Evolutionary conservation across 2,888 invertebrate species (phyloP), one percentile per base, ranked within the genome.

Genomic region (Byasa hedistus): DNA sequence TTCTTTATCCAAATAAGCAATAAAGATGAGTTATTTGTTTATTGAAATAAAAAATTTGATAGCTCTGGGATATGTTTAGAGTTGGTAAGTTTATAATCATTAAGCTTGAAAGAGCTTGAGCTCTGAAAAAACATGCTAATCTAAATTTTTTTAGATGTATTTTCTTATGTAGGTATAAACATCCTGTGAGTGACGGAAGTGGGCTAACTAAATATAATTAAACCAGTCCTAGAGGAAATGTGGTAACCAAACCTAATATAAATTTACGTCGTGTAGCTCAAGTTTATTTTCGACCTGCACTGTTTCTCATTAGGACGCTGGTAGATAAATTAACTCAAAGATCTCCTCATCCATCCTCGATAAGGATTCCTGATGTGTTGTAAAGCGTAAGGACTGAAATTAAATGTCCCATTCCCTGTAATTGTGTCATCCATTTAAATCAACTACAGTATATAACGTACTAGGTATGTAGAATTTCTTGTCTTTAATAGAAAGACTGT

Each of bases 191-290:
- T 67, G 66, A 57, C 76, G 75, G 75, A 79, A 75, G 73, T 75
- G 73, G 77, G 75, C 75, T 77, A 77, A 73, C 74, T 71, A 73
- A 77, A 77, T 75, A 75, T 74, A 70, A 73, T 76, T 72, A 70
- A 73, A 75, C 75, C 74, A 72, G 68, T 70, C 44, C 44, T 57
- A 75, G 74, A 82, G 79, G 81, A 87, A 85, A 73, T 83, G 73
- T 83, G 84, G 78, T 84, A 83, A 81, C 79, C 79, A 80, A 84
- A 84, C 84, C 82, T 78, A 81, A 79, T 79, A 79, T 79, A 76
- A 56, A 82, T 83, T 69, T 68, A 72, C 67, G 62, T 59, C 36
- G 32, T 54, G 57, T 58, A 57, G n/a, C 44, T 56, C 36, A 48
- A 44, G 56, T 69, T 64, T 68, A 66, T 48, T 64, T 57, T 51